A percentile compares a stretch with the other conserved stretches of the same genome.
Conservation (phyloP, 2,113 vertebrate species). For the Myrmecophaga tridactyla region DNA sequence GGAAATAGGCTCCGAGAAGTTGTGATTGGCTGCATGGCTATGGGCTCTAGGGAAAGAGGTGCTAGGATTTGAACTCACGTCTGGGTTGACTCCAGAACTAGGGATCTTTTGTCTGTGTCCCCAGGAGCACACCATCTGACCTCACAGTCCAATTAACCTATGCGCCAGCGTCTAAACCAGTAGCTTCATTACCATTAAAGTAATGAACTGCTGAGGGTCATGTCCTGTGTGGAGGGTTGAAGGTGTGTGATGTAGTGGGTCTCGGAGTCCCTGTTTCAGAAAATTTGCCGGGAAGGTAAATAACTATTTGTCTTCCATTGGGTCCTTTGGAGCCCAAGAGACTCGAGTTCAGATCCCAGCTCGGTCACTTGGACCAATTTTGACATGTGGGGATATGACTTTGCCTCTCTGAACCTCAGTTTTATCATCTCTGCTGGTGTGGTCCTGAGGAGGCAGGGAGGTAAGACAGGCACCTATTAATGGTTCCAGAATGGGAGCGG, state of each 20-base stretch:
- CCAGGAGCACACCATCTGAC: neutral
- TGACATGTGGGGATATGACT: neutral
- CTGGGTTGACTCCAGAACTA: neutral
- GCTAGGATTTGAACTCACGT: neutral
- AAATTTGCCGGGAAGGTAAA: neutral
- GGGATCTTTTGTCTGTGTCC: neutral
- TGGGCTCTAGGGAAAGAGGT: neutral
- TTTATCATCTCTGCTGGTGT: neutral
- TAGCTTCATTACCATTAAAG: neutral
- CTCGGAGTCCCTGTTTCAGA: neutral
- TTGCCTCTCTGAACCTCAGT: neutral
- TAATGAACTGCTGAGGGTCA: neutral
- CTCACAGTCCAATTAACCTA: neutral
- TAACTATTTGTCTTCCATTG: neutral
- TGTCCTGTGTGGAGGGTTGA: neutral
- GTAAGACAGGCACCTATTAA: neutral
- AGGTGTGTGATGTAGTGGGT: neutral
- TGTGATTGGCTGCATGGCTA: neutral
- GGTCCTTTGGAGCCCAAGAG: neutral
- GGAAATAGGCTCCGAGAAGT: neutral
- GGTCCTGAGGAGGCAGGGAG: neutral
- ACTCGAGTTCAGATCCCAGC: neutral
- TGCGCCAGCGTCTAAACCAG: neutral
- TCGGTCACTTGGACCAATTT: neutral
- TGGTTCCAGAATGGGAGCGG: accelerated